Conservation (phyloP, 1,140 invertebrate species). For the Microplitis demolitor region DNA sequence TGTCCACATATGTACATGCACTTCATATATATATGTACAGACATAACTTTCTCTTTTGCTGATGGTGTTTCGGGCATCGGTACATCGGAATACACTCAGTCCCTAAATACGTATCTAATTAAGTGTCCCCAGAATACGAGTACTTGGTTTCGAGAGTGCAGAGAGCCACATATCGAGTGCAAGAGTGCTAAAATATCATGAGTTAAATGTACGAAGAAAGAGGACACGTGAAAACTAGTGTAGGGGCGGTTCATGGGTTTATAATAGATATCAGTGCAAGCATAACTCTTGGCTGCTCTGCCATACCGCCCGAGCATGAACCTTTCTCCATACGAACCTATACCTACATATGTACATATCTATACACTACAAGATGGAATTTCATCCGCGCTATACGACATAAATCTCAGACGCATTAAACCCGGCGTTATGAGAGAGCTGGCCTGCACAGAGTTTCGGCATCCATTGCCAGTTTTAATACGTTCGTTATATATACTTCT, state of each 20-base stretch:
- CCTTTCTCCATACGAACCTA: neutral
- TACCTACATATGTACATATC: conserved; percentile 3
- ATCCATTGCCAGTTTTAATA: neutral
- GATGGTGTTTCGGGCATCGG: conserved; percentile 24
- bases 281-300: conserved; percentile 49
- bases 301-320: neutral
- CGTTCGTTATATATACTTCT: too few species aligned
- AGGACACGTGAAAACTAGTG: neutral
- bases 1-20: too few species aligned
- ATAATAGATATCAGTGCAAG: conserved; percentile 47
- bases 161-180: conserved; percentile 12
- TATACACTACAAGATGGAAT: conserved; percentile 30
- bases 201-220: neutral
- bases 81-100: conserved; percentile 58
- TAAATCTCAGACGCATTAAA: conserved; percentile 35
- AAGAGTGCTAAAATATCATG: conserved; percentile 15
- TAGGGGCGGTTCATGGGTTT: conserved; percentile 33
- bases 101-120: conserved; percentile 60
- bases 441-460: conserved; percentile 17
- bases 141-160: conserved; percentile 21
- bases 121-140: conserved; percentile 40
- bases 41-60: too few species aligned
- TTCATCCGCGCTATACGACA: conserved; percentile 32
- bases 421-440: conserved; percentile 20
- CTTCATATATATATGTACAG: too few species aligned